Conservation (phyloP, 2,113 vertebrate genomes). For the Reinhardtius hippoglossoides region DNA sequence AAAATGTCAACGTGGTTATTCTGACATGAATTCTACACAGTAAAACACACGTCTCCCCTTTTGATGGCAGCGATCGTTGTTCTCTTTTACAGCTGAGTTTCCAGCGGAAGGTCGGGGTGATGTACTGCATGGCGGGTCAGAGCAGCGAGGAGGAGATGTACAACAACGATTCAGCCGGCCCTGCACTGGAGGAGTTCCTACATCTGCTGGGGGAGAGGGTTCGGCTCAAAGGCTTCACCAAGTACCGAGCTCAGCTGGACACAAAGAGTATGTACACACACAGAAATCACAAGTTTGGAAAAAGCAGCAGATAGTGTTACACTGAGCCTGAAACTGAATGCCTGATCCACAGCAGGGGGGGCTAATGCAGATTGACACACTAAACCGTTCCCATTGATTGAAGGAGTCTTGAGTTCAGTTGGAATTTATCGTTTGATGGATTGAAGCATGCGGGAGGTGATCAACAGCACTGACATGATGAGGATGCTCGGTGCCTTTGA, state of each 20-base stretch:
- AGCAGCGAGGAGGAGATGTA: conserved; percentile 99
- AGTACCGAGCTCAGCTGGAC: conserved; percentile 97
- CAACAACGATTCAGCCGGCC: conserved; percentile 95
- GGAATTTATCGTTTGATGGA: not conserved
- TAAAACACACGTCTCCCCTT: not conserved
- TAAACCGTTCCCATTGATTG: not conserved
- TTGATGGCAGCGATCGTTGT: conserved; percentile 8
- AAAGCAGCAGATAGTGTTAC: too few relatives aligned
- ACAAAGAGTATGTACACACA: conserved; percentile 91
- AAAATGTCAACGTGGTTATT: conserved; percentile 60
- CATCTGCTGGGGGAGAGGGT: conserved; percentile 95
- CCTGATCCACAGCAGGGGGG: not conserved
- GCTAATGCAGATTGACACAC: not conserved
- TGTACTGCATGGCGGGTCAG: conserved; percentile 98
- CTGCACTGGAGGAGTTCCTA: conserved; percentile 96
- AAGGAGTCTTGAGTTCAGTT: not conserved
- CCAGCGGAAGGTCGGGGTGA: conserved; percentile 97
- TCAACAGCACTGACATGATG: not conserved
- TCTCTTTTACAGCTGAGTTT: conserved; percentile 90
- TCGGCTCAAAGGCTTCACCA: conserved; percentile 95
- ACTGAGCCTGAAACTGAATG: too few relatives aligned
- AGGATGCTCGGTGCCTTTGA: too few relatives aligned
- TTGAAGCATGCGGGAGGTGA: not conserved
- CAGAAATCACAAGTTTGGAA: not conserved
- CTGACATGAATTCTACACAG: conserved; percentile 23